Base-by-base conservation (phyloP, 2,113 vertebrate species). In the Hippopotamus amphibius region DNA sequence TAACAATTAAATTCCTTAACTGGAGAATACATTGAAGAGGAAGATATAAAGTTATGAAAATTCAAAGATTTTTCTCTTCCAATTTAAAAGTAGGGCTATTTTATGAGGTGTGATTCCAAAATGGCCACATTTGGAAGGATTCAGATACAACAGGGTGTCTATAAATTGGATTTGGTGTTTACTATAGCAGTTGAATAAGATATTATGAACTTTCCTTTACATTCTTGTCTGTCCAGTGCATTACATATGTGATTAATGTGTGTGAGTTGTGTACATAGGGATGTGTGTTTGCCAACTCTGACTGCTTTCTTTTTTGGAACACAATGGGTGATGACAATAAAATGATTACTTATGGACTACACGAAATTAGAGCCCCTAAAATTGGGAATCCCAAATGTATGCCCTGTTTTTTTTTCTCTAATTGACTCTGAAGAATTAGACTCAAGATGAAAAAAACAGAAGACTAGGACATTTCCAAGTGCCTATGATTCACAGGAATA, bases 41-140 rank as follows among this genome's bases (percentile, higher is more conserved):
- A 96, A 94, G 15, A 96, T 71, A 43, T 6, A 90, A 93, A 59
- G 46, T 71, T 80, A 84, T 53, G 7, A 88, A 96, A 59, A 80
- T 48, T 50, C 93, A 68, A 90, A 74, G 3, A 63, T 59, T 50
- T 86, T 15, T 8, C 3, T 91, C 33, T 74, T 94, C 37, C 19
- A 43, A 30, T 89, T 79, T 93, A 91, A 93, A 9, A 22, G 14
- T n/a, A 68, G 4, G 8, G 8, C 43, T 79, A 77, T 85, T 95
- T 80, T 88, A 30, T 94, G 48, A 95, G 19, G 7, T 33, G 3
- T 48, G 12, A 89, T 57, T 94, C 13, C n/a, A 86, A 96, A 88
- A 80, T 89, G 37, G 10, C 30, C 37, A 37, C 7, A 68, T 94
- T 84, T 76, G 33, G 8, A 81, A 90, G 33, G 57, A 19, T 57